Evolutionary conservation across 2,113 vertebrate genomes (phyloP), one percentile per base, ranked within the genome.

Genomic region (Ailuropoda melanoleuca): DNA sequence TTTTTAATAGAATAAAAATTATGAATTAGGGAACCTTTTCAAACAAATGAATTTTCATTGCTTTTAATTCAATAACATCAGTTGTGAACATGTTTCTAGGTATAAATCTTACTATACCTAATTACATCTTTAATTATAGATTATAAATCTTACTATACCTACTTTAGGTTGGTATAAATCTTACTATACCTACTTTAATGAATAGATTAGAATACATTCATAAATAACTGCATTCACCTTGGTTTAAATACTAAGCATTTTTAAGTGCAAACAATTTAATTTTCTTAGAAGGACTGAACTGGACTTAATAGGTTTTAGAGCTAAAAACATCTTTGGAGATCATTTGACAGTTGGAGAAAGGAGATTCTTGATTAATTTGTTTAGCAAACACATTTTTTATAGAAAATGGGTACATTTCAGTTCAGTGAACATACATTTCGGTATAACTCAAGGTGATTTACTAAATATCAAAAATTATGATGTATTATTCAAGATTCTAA

Each of bases 371-470:
- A 95, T 94, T 83, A 92, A 95, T 94, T 92, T 96, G 23, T 89
- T 97, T 94, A 78, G 18, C 43, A 90, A 85, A 26, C 12, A 15
- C 4, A 90, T 94, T 82, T 86, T 91, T 97, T 55, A 95, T 55
- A 29, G 19, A 96, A 88, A 90, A 43, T 88, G 23, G 50, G 58
- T 72, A 90, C 23, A 58, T 91, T 60, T 74, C 29, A 90, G 46
- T 46, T 11, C 29, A 78, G 31, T 29, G 86, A 90, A 90, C 83
- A 24, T 87, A 70, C 34, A 92, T 82, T 86, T 97, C 23, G 72
- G 2, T 82, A 66, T 90, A 83, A 84, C n/a, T 89, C 78, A 95
- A 55, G 31, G 37, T 95, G 58, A 97, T 74, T 95, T 94, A 96
- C 37, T 96, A 94, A 82, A 81, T 26, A 92, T 83, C 83, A 46